phyloP scores from a whole-genome alignment of 1,140 invertebrate genomes.

The Ceratitis capitata region DNA sequence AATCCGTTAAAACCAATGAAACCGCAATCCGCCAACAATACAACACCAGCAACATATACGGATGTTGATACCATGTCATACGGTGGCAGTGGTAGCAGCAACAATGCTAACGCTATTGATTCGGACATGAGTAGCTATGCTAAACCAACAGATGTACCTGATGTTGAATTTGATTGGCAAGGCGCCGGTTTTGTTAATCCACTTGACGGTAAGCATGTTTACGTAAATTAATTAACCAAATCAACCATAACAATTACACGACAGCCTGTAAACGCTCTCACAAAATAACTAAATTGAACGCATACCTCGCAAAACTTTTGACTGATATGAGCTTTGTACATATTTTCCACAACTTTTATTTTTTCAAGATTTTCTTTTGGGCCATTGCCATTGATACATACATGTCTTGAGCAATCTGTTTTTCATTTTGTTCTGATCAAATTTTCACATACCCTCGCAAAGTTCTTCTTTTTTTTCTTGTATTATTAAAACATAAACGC shows the following conservation, averaged over 20 bases:
- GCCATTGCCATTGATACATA: not conserved
- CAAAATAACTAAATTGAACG: not conserved
- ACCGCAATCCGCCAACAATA: conserved; percentile 55
- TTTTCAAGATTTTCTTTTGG: not conserved
- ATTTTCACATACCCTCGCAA: not conserved
- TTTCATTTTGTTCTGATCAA: not conserved
- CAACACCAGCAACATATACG: not conserved
- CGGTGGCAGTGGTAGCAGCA: not conserved
- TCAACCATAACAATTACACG: not conserved
- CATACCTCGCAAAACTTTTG: not conserved
- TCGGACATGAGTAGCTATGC: not conserved
- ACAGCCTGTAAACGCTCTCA: not conserved
- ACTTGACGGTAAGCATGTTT: conserved; percentile 70
- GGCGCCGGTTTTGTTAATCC: conserved; percentile 73
- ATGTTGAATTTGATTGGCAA: conserved; percentile 71
- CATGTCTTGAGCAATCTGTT: not conserved
- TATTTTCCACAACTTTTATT: not conserved
- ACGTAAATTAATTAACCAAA: not conserved
- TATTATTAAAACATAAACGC: not conserved
- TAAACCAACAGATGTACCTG: conserved; percentile 67
- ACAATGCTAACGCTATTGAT: not conserved
- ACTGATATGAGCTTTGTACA: not conserved
- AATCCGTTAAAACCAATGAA: conserved; percentile 81
- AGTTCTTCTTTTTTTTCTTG: not conserved
- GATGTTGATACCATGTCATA: not conserved